Evolutionary conservation across 1,140 invertebrate genomes (phyloP), one percentile per base, ranked within the genome.

Genomic region (Hylaeus anthracinus): DNA sequence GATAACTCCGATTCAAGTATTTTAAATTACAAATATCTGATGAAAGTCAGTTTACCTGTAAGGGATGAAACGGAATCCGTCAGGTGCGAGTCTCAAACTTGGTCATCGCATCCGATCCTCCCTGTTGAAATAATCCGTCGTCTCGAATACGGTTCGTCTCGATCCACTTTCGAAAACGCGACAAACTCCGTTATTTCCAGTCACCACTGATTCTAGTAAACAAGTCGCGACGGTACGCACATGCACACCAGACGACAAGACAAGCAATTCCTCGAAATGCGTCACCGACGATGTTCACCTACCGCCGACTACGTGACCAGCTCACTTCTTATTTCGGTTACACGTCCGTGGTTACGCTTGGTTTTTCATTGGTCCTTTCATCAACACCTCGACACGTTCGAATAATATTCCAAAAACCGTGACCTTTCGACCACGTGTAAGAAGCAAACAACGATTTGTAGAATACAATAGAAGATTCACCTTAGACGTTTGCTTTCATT

Each of bases 81-180:
- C 9, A 10, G 10, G 6, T 10, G 8, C 6, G 51, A 0, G 9
- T 10, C 51, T 10, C 8, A 51, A 51, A 10, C 51, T 51, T 51
- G 69, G 45, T 61, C 56, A 67, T 56, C 51, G 72, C 71, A 84
- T 86, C 82, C 82, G 63, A 72, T 81, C 69, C 69, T 73, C 79
- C 48, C 72, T 37, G 48, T 41, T 55, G 81, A 61, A 77, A 80
- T 73, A 80, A 86, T 83, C 73, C 70, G 72, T 74, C 70, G 77
- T 71, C 70, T 65, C 63, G 56, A 69, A 64, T 60, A 60, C 73
- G 69, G 45, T 65, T 14, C 9, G 81, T 39, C 41, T 39, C 66
- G 58, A 86, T 77, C 81, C 85, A 78, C 74, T 66, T 72, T 43
- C 84, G 64, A 66, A 26, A 77, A 81, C 72, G 81, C 79, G 69